Evolutionary conservation across 2,888 invertebrate species (phyloP).

Genomic region (Sceliomorpha sp.): DNA sequence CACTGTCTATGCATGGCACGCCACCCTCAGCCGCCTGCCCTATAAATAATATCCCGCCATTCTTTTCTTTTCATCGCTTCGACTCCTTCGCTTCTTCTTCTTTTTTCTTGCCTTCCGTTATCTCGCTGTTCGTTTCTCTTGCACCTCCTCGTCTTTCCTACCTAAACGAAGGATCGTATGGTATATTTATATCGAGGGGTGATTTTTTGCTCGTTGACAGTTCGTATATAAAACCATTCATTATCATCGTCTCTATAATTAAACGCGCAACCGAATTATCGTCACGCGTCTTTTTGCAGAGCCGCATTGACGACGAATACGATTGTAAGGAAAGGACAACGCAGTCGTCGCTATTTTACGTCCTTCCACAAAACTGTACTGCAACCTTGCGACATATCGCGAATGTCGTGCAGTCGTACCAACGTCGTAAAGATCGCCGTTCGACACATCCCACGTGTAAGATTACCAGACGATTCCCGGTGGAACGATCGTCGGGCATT

Average conservation of each 20-base stretch:
- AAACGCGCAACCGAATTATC: no score
- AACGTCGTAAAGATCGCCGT: constrained; percentile 40
- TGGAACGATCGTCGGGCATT: constrained; percentile 57
- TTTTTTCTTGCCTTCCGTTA: constrained; percentile 27
- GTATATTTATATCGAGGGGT: constrained; percentile 68
- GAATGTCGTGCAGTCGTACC: constrained; percentile 23
- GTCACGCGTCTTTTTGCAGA: no score
- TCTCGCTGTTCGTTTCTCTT: constrained; percentile 48
- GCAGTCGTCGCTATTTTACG: no score
- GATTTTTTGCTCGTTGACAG: constrained; percentile 55
- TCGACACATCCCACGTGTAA: constrained; percentile 60
- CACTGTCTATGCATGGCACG: constrained; percentile 79
- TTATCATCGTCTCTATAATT: no score
- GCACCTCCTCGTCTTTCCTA: constrained; percentile 41
- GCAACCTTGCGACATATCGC: constrained; percentile 8
- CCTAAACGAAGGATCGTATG: constrained; percentile 31
- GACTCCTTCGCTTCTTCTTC: constrained; percentile 38
- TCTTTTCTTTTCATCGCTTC: constrained; percentile 60
- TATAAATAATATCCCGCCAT: constrained; percentile 75
- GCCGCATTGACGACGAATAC: no score
- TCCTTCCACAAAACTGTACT: constrained; percentile 4
- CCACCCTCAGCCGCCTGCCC: constrained; percentile 65
- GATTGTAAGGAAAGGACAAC: no score
- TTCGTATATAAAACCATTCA: constrained; percentile 20
- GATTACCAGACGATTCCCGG: constrained; percentile 52